phyloP scores from a whole-genome alignment of 2,113 vertebrate species.

The Oriolus oriolus region DNA sequence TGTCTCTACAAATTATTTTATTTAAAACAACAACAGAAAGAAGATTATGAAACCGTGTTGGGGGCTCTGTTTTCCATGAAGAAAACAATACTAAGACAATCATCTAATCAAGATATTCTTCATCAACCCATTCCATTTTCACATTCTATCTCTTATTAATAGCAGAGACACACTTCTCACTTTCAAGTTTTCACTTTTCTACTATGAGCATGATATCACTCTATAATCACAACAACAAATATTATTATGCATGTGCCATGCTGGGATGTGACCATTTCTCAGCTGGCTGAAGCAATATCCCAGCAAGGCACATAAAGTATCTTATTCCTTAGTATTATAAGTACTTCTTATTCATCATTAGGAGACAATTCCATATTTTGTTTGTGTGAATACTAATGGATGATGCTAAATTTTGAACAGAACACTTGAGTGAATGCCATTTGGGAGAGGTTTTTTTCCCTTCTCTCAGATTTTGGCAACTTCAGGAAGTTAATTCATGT shows the following conservation, averaged over 20 bases:
- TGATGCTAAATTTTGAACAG: neutral
- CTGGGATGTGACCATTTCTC: slow-evolving; percentile 22
- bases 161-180: neutral
- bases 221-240: slow-evolving; percentile 2
- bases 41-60: neutral
- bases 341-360: neutral
- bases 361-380: neutral
- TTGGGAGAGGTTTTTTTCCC: neutral
- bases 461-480: neutral
- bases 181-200: neutral
- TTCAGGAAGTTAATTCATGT: neutral
- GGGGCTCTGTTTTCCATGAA: neutral
- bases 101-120: neutral
- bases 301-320: neutral
- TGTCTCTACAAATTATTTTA: neutral
- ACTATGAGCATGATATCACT: neutral
- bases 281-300: neutral
- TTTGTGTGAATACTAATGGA: neutral
- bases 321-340: neutral
- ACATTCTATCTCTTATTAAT: neutral
- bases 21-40: neutral
- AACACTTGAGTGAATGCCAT: neutral
- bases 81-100: neutral
- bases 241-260: neutral
- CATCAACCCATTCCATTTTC: neutral